Percentiles rank a stretch among this genome's conserved stretches.
Conservation (phyloP, 1,140 invertebrate genomes). For the Temnothorax nylanderi region DNA sequence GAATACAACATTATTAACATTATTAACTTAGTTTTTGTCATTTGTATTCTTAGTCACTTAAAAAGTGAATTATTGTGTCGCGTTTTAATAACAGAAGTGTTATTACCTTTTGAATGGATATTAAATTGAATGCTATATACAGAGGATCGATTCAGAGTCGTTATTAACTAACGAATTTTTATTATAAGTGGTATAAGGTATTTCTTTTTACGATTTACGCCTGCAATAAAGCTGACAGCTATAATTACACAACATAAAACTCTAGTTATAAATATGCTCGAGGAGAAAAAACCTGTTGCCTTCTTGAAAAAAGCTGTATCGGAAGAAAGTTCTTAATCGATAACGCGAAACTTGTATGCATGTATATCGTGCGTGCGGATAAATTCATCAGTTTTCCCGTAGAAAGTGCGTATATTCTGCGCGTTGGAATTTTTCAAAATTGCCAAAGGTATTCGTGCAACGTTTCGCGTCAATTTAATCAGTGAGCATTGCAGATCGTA, state of each 20-base stretch:
- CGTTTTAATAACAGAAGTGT: not conserved
- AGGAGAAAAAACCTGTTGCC: not conserved
- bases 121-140: not conserved
- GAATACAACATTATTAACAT: too few species aligned
- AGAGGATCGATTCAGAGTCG: not conserved
- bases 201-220: not conserved
- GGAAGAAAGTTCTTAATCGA: not conserved
- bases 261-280: not conserved
- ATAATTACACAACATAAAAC: conserved; percentile 13
- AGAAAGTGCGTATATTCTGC: not conserved
- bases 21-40: not conserved
- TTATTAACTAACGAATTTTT: not conserved
- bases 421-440: not conserved
- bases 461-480: conserved; percentile 18
- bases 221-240: not conserved
- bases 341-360: not conserved
- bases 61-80: not conserved
- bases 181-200: not conserved
- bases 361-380: not conserved
- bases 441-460: not conserved
- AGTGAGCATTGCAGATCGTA: not conserved
- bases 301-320: not conserved
- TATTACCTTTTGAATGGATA: not conserved
- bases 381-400: not conserved
- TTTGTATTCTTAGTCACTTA: not conserved